A percentile compares a stretch with the other conserved stretches of the same genome.
phyloP scores from a whole-genome alignment of 2,113 vertebrate species.

The Anas platyrhynchos region DNA sequence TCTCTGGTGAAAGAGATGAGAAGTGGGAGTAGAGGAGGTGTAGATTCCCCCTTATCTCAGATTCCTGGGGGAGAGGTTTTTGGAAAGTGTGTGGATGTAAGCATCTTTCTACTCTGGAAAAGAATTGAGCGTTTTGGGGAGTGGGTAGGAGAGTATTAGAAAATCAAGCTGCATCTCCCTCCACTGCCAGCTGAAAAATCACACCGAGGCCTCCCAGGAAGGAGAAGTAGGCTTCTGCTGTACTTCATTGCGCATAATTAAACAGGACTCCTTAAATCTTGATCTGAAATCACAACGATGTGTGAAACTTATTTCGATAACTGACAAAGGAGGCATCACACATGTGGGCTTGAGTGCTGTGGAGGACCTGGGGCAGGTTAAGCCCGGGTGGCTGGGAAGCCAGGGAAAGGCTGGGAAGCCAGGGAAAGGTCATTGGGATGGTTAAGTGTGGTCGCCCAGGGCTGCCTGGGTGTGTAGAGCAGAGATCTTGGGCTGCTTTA shows the following conservation, averaged over 20 bases:
- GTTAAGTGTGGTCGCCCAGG: neutral
- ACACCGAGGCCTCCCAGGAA: fast-evolving
- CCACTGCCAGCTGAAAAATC: neutral
- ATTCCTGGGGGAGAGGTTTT: neutral
- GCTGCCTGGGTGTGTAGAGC: neutral
- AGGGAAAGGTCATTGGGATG: neutral
- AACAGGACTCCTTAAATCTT: neutral
- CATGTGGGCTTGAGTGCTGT: neutral
- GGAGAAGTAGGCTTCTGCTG: neutral
- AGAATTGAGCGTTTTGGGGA: neutral
- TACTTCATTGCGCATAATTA: neutral
- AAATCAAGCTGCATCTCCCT: neutral
- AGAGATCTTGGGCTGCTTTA: neutral
- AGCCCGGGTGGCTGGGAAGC: neutral
- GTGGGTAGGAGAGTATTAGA: neutral
- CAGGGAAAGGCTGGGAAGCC: neutral
- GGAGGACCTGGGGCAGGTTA: fast-evolving
- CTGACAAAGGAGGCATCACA: fast-evolving
- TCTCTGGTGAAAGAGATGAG: neutral
- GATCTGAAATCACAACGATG: neutral
- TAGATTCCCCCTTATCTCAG: neutral
- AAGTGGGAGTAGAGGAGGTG: neutral
- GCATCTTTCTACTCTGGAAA: neutral
- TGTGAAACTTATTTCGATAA: neutral
- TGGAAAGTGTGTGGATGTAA: neutral